Evolutionary conservation across 2,888 invertebrate species (phyloP).

Genomic region (Aphodius granarius): DNA sequence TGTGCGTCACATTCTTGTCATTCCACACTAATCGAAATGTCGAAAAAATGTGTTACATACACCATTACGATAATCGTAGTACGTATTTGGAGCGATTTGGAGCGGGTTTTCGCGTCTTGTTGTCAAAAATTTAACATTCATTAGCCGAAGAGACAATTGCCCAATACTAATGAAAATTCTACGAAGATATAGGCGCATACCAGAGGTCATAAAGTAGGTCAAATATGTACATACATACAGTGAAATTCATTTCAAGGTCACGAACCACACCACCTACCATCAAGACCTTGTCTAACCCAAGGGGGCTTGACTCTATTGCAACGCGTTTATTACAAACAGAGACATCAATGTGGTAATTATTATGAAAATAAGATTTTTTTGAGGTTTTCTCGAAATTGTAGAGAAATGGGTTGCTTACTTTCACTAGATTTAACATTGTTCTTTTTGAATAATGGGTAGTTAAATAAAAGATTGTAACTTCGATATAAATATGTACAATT

Average conservation of each 20-base stretch:
- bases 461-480: neutral
- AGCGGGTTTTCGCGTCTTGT: neutral
- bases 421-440: neutral
- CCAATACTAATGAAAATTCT: neutral
- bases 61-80: too few species aligned
- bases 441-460: neutral
- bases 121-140: neutral
- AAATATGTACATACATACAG: neutral
- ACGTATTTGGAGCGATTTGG: too few species aligned
- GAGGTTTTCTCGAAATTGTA: too few species aligned
- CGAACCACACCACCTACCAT: neutral
- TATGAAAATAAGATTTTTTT: too few species aligned
- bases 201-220: neutral
- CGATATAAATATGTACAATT: conserved; percentile 16
- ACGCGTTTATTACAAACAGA: too few species aligned
- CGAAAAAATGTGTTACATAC: too few species aligned
- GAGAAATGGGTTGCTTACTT: too few species aligned
- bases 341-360: too few species aligned
- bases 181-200: neutral
- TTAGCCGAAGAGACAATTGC: neutral
- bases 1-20: neutral
- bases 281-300: neutral
- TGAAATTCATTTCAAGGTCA: neutral
- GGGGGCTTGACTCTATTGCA: neutral
- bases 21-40: neutral